Evolutionary conservation across 2,113 vertebrate genomes (phyloP).

Genomic region (Phalacrocorax brasilianus): DNA sequence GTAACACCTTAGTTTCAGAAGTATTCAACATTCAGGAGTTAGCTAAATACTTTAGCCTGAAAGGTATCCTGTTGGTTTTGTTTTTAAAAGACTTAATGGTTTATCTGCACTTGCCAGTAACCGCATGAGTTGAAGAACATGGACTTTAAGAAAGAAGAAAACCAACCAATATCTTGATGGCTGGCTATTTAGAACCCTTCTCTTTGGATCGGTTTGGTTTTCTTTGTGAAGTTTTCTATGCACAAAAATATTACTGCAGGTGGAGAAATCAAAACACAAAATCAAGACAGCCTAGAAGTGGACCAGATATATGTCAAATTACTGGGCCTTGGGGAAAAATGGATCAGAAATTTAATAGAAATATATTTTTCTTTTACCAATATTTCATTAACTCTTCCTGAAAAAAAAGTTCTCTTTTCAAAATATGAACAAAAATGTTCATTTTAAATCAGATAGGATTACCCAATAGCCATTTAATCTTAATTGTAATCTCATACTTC

Average conservation of each 20-base stretch:
- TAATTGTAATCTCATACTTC: not conserved
- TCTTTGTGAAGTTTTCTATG: not conserved
- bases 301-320: not conserved
- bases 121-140: not conserved
- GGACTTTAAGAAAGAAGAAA: not conserved
- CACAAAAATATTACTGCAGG: not conserved
- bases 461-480: not conserved
- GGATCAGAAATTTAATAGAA: not conserved
- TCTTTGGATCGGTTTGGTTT: not conserved
- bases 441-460: not conserved
- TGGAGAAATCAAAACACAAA: not conserved
- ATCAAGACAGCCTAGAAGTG: not conserved
- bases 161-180: not conserved
- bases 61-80: not conserved
- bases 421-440: not conserved
- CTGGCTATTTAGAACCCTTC: not conserved
- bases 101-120: not conserved
- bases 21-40: not conserved
- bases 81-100: not conserved
- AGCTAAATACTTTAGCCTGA: not conserved
- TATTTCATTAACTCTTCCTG: not conserved
- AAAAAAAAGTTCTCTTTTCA: not conserved
- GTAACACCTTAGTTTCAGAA: not conserved
- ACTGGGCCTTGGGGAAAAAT: not conserved
- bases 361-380: not conserved